These are phyloP conservation scores for Porites evermanni DNA, from an alignment of 92 coral and sea anemone genomes.

Conservation along the genomic window DNA sequence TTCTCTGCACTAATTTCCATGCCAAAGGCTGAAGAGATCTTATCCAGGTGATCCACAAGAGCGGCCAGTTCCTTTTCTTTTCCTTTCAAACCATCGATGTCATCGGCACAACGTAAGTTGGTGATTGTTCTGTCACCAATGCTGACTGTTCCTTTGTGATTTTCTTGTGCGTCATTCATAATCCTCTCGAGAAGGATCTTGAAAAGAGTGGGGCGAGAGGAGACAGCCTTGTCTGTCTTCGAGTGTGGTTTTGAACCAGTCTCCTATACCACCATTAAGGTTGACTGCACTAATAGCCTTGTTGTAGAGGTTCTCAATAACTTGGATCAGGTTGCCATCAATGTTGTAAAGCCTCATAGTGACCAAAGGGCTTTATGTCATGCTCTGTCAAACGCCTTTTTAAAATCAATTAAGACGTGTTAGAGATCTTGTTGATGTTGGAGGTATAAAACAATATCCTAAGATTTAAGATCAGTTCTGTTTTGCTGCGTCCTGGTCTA, in stretches of 20 bases:
- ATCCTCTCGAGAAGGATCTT: constrained; percentile 7
- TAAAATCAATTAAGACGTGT: too few species aligned
- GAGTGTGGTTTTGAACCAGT: constrained; percentile 8
- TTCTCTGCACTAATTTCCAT: too few species aligned
- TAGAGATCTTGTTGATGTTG: too few species aligned
- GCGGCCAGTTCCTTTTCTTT: not conserved
- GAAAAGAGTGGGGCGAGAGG: constrained; percentile 27
- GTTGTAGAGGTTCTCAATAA: not conserved
- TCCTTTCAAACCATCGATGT: not conserved
- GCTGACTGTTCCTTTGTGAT: constrained; percentile 1
- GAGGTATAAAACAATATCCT: too few species aligned
- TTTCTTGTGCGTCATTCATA: not conserved
- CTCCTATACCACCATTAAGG: constrained; percentile 5
- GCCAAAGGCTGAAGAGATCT: not conserved
- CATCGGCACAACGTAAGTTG: too few species aligned
- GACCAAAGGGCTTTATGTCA: too few species aligned
- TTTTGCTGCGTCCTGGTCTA: too few species aligned
- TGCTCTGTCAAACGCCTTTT: too few species aligned
- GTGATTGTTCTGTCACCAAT: constrained; percentile 19
- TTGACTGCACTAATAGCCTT: constrained; percentile 13
- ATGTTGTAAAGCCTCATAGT: too few species aligned
- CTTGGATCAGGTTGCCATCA: too few species aligned
- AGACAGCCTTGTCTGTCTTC: constrained; percentile 36
- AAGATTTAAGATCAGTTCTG: too few species aligned
- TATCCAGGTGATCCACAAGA: not conserved